Conservation (phyloP, 2,113 vertebrate genomes). For the Brachionichthys hirsutus region DNA sequence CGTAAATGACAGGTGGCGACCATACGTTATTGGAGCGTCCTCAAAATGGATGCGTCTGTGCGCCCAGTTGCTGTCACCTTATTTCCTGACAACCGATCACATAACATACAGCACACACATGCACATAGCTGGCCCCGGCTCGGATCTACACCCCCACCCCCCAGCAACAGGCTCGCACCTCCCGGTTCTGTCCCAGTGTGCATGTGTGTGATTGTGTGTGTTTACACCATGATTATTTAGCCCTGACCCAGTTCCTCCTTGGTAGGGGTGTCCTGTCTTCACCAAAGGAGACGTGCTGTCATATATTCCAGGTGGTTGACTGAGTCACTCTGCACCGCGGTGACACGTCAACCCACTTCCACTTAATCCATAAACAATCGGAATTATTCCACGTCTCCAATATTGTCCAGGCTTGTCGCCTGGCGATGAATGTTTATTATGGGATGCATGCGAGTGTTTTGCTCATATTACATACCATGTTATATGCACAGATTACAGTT, state of each 20-base stretch:
- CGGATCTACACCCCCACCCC: conserved; percentile 24
- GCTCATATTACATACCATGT: too few species aligned
- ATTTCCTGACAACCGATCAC: conserved; percentile 61
- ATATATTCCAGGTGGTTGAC: conserved; percentile 68
- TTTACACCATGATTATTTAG: conserved; percentile 71
- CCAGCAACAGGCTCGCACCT: conserved; percentile 50
- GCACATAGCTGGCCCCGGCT: conserved; percentile 20
- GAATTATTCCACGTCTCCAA: conserved; percentile 34
- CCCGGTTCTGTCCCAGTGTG: conserved; percentile 36
- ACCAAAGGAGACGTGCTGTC: conserved; percentile 64
- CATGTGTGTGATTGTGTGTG: conserved; percentile 12
- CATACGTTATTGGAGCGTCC: conserved; percentile 33
- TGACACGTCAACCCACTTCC: conserved; percentile 60
- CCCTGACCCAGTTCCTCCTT: conserved; percentile 70
- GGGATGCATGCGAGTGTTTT: too few species aligned
- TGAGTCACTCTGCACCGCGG: conserved; percentile 65
- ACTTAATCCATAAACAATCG: conserved; percentile 60
- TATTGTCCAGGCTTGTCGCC: conserved; percentile 33
- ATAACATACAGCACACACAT: conserved; percentile 22
- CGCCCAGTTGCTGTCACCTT: conserved; percentile 60
- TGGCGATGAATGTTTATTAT: conserved; percentile 12
- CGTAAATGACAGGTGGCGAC: conserved; percentile 39
- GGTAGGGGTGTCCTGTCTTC: conserved; percentile 66
- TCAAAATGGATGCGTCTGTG: conserved; percentile 41
- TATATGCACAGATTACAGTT: too few species aligned